Evolutionary conservation across 2,113 vertebrate genomes (phyloP).

Genomic region (Nesogale talazaci): DNA sequence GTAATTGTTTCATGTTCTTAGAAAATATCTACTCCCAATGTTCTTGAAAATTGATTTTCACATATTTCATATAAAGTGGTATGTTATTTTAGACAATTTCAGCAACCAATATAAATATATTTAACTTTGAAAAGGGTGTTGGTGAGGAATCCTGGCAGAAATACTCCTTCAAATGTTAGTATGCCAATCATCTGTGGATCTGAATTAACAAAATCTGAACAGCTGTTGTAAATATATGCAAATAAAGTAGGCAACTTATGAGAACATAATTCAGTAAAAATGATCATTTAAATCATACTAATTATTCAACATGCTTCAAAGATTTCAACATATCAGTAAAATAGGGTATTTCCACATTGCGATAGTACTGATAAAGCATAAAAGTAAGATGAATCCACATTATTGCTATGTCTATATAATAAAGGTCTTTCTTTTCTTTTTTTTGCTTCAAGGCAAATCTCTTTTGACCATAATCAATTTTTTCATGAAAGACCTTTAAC

Average conservation of each 20-base stretch:
- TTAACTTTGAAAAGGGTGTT: background rate
- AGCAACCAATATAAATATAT: too few species aligned
- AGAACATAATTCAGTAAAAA: background rate
- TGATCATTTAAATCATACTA: background rate
- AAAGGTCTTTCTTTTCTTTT: too few species aligned
- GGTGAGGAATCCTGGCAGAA: background rate
- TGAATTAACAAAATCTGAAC: background rate
- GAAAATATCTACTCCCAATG: too few species aligned
- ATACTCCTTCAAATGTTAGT: too few species aligned
- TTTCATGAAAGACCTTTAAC: background rate
- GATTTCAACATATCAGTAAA: constrained; percentile 16
- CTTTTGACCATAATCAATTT: background rate
- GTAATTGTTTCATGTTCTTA: too few species aligned
- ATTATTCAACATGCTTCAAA: background rate
- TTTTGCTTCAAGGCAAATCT: background rate
- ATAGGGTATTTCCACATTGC: background rate
- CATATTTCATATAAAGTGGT: too few species aligned
- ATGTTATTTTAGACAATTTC: too few species aligned
- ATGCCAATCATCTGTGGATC: background rate
- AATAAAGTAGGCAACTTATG: constrained; percentile 14
- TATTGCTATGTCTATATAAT: background rate
- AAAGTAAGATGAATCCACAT: background rate
- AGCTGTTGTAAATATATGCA: constrained; percentile 22
- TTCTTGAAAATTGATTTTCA: too few species aligned
- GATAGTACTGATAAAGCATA: too few species aligned